Evolutionary conservation across 2,113 vertebrate species (phyloP).

Genomic region (cat (Felis catus)): F.catus_Fca126_mat1.0 CM031411.1:53053001-53053500

Average conservation of each 20-base stretch:
- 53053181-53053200: neutral
- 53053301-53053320: slow-evolving; percentile 10
- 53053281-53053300: neutral
- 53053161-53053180: neutral
- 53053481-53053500: slow-evolving; percentile 42
- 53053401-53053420: slow-evolving; percentile 28
- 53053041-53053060: neutral
- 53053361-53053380: neutral
- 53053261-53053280: neutral
- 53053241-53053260: slow-evolving; percentile 2
- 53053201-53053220: neutral
- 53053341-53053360: slow-evolving; percentile 23
- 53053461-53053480: slow-evolving; percentile 36
- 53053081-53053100: slow-evolving; percentile 28
- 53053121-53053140: neutral
- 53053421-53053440: slow-evolving; percentile 20
- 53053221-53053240: neutral
- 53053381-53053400: slow-evolving; percentile 48
- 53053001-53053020: slow-evolving; percentile 30
- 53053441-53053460: slow-evolving; percentile 58
- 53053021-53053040: neutral
- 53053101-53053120: slow-evolving; percentile 34
- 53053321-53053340: slow-evolving; percentile 26
- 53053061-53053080: neutral
- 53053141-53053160: neutral